Conservation (phyloP, 1,140 invertebrate genomes). For the Drosophila lini region DNA sequence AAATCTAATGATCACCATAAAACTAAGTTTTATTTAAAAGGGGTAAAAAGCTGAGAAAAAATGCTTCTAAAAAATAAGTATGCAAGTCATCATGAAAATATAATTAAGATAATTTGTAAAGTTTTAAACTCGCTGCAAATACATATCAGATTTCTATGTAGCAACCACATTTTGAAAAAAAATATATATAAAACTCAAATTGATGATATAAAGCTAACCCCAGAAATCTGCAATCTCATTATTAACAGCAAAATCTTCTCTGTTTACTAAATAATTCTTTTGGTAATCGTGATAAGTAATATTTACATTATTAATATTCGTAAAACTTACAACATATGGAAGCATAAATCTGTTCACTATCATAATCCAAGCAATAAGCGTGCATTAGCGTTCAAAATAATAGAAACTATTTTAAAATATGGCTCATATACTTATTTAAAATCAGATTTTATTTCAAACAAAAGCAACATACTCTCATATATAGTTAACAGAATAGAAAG, state of each 20-base stretch:
- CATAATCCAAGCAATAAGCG: neutral
- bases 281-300: neutral
- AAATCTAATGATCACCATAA: neutral
- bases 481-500: neutral
- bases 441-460: neutral
- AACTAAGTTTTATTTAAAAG: neutral
- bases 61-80: neutral
- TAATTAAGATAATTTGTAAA: neutral
- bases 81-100: neutral
- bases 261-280: neutral
- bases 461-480: neutral
- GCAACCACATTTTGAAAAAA: neutral
- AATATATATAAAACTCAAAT: neutral
- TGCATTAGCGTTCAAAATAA: neutral
- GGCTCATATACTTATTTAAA: neutral
- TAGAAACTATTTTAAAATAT: neutral
- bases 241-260: neutral
- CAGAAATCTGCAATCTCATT: neutral
- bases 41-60: neutral
- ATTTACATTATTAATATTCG: neutral
- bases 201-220: neutral
- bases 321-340: neutral
- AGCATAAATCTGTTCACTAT: neutral
- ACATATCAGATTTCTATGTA: too few relatives aligned
- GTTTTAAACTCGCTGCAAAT: neutral